Evolutionary conservation across 2,797 vertebrate genomes (phyloP).

Genomic region (Sebastes steindachneri): DNA sequence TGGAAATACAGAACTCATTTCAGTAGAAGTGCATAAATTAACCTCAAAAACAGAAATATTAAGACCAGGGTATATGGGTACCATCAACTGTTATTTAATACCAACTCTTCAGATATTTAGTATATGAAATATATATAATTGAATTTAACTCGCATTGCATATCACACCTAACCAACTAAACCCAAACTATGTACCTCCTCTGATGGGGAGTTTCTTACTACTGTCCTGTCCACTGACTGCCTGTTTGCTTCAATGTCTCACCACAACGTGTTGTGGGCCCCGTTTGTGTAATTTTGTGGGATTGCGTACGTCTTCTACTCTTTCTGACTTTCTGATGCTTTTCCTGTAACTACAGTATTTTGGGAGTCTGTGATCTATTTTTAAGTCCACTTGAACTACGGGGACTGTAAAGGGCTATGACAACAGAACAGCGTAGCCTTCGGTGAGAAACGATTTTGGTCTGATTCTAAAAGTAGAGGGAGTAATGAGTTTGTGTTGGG

Average conservation of each 20-base stretch:
- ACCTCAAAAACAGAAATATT: not conserved
- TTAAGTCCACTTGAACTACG: not conserved
- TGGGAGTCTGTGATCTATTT: not conserved
- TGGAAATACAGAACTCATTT: not conserved
- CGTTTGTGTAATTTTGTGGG: not conserved
- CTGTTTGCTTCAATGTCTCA: not conserved
- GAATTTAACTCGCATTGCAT: not conserved
- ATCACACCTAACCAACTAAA: slow-evolving; percentile 40
- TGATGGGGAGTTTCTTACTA: not conserved
- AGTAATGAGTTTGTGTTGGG: not conserved
- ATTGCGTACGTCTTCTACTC: not conserved
- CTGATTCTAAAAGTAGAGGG: not conserved
- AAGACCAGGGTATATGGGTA: no score
- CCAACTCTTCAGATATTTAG: not conserved
- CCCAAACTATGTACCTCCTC: not conserved
- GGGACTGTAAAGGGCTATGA: not conserved
- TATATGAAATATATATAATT: not conserved
- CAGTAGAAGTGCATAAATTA: not conserved
- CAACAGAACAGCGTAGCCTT: not conserved
- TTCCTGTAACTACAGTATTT: not conserved
- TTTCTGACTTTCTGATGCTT: not conserved
- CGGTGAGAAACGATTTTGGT: not conserved
- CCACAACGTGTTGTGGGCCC: not conserved
- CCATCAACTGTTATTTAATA: not conserved
- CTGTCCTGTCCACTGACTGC: not conserved